Conservation (phyloP, 2,113 vertebrate species). For the Prochilodus magdalenae region DNA sequence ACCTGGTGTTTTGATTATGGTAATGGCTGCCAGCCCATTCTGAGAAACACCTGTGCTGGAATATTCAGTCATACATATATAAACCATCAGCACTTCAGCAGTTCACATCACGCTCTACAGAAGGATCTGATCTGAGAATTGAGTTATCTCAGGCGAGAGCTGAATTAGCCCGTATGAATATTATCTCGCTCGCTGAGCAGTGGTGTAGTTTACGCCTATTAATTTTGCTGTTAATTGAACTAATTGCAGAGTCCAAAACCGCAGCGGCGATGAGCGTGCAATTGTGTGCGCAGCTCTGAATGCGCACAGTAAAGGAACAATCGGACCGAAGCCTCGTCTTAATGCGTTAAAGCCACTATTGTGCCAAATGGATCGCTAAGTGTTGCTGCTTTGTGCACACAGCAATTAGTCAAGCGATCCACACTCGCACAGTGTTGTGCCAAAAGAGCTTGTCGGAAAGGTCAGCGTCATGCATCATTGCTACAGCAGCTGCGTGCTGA, state of each 20-base stretch:
- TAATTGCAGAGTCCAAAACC: conserved; percentile 33
- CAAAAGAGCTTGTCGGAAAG: conserved; percentile 35
- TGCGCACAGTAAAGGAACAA: background rate
- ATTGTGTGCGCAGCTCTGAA: background rate
- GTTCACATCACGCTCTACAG: background rate
- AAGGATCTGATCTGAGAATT: background rate
- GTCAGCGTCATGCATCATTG: conserved; percentile 46
- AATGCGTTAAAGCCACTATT: conserved; percentile 14
- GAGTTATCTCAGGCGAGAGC: background rate
- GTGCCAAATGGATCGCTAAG: conserved; percentile 32
- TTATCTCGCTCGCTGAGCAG: background rate
- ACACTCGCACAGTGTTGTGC: conserved; percentile 23
- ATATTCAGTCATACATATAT: too few relatives aligned
- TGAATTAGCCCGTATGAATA: background rate
- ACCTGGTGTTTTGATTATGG: too few relatives aligned
- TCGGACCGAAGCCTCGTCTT: conserved; percentile 15
- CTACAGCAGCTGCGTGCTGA: conserved; percentile 17
- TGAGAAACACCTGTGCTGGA: too few relatives aligned
- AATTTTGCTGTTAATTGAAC: conserved; percentile 14
- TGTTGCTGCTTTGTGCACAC: conserved; percentile 38
- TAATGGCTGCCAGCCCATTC: too few relatives aligned
- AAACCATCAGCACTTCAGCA: background rate
- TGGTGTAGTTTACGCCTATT: conserved; percentile 2
- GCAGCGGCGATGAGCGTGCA: background rate
- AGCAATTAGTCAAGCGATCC: conserved; percentile 41